phyloP scores from a whole-genome alignment of 2,113 vertebrate species.

The Castor canadensis region DNA sequence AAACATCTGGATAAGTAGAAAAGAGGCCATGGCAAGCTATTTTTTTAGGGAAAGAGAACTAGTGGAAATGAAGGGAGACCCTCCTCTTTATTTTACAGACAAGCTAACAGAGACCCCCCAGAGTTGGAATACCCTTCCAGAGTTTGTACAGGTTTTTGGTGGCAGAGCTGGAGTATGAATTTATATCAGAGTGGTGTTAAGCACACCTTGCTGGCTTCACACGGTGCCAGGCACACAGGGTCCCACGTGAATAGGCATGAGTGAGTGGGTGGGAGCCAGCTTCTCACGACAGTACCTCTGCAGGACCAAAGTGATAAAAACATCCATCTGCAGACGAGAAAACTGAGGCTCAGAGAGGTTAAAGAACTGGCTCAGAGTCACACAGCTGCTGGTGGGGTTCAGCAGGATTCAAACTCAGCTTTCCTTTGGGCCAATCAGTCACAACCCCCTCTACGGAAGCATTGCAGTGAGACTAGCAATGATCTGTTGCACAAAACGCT shows the following conservation, averaged over 20 bases:
- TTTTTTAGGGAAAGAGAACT: not conserved
- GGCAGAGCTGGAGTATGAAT: not conserved
- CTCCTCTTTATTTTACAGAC: not conserved
- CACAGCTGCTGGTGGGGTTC: not conserved
- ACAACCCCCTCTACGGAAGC: not conserved
- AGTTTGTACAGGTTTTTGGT: not conserved
- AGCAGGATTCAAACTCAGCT: not conserved
- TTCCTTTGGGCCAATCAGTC: not conserved
- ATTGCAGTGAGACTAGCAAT: not conserved
- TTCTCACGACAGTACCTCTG: not conserved
- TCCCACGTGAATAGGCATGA: rapidly evolving
- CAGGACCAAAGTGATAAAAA: not conserved
- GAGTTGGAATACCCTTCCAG: not conserved
- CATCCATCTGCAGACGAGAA: not conserved
- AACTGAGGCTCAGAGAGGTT: not conserved
- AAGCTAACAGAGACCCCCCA: too few relatives aligned
- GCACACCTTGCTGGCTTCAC: rapidly evolving
- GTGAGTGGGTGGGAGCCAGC: not conserved
- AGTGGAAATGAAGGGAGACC: not conserved
- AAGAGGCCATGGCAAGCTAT: not conserved
- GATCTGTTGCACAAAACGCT: not conserved
- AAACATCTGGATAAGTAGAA: conserved; percentile 47
- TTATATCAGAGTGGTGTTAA: not conserved
- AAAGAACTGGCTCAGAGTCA: not conserved
- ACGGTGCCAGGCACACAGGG: not conserved